These are phyloP conservation scores for Syrrhaptes paradoxus DNA, from an alignment of 2,113 vertebrate genomes.

Conservation along the genomic window DNA sequence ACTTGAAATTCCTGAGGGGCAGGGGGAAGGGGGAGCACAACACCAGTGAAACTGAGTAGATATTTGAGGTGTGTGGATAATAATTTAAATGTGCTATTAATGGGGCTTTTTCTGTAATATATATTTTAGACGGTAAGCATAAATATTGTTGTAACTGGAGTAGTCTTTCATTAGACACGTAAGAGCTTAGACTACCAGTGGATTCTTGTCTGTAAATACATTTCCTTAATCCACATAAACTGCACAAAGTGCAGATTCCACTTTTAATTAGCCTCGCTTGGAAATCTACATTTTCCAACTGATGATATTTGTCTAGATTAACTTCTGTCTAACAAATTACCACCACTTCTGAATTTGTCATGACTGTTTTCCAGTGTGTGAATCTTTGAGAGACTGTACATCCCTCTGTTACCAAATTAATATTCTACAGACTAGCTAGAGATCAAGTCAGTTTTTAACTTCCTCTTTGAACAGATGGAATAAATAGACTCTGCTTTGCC, in stretches of 20 bases:
- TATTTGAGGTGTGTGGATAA: accelerated
- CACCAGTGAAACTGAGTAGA: neutral
- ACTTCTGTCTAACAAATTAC: neutral
- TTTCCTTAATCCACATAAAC: neutral
- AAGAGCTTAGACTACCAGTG: neutral
- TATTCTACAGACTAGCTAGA: neutral
- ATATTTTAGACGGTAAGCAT: neutral
- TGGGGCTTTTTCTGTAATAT: neutral
- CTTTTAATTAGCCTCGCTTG: neutral
- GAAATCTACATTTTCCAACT: neutral
- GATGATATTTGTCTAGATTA: neutral
- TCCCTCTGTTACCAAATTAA: neutral
- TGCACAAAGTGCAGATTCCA: neutral
- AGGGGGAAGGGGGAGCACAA: neutral
- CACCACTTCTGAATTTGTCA: neutral
- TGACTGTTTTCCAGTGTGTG: neutral
- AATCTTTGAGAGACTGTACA: neutral
- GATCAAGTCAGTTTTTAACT: neutral
- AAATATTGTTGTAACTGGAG: neutral
- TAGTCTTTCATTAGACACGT: neutral
- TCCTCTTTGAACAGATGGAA: neutral
- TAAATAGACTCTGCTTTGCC: neutral
- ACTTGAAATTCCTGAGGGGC: neutral
- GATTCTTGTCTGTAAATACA: neutral
- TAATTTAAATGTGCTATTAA: neutral